These are phyloP conservation scores for Yponomeuta evonymella DNA, from an alignment of 2,888 invertebrate genomes.

Conservation along the genomic window DNA sequence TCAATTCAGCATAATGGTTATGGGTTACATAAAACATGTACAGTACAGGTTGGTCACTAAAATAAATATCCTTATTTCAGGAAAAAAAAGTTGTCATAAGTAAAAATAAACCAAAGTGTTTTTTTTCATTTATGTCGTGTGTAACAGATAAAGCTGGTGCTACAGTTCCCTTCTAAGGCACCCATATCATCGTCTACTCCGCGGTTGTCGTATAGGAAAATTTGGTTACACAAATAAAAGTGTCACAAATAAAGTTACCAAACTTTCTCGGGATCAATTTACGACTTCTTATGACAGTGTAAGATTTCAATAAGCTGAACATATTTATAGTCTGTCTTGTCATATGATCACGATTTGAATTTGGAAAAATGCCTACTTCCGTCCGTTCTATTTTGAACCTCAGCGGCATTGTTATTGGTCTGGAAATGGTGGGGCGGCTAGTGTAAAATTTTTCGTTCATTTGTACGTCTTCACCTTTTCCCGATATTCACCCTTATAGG, in stretches of 20 bases:
- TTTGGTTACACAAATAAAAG: conserved; percentile 33
- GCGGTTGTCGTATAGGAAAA: conserved; percentile 6
- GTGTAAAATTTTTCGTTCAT: conserved; percentile 49
- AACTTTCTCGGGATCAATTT: conserved; percentile 52
- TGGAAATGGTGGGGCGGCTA: conserved; percentile 38
- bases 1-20: conserved; percentile 74
- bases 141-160: not conserved
- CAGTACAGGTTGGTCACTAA: conserved; percentile 22
- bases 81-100: not conserved
- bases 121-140: conserved; percentile 3
- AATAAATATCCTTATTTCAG: not conserved
- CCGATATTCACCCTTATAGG: conserved; percentile 50
- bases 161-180: not conserved
- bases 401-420: conserved; percentile 34
- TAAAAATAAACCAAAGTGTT: not conserved
- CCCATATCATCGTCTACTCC: not conserved
- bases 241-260: conserved; percentile 47
- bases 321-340: conserved; percentile 62
- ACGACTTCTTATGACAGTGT: conserved; percentile 61
- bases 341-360: conserved; percentile 65
- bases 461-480: conserved; percentile 45
- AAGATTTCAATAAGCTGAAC: conserved; percentile 67
- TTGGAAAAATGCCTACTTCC: conserved; percentile 46
- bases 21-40: conserved; percentile 56
- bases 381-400: conserved; percentile 37